Evolutionary conservation across 2,888 invertebrate species (phyloP).

Genomic region (Teinopalpus imperialis): DNA sequence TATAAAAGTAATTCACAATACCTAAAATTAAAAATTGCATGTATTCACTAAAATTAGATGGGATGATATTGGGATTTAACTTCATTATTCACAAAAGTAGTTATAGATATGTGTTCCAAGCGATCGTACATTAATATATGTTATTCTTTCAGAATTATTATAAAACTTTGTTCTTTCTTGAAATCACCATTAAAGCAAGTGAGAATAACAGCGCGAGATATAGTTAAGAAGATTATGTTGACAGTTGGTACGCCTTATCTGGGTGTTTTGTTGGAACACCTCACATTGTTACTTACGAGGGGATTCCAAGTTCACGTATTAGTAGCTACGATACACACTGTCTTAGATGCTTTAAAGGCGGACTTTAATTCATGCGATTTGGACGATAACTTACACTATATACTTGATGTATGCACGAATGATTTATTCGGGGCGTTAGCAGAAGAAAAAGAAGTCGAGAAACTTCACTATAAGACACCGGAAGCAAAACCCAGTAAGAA

Average conservation of each 20-base stretch:
- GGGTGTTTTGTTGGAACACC: conserved; percentile 88
- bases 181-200: conserved; percentile 94
- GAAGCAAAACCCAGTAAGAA: conserved; percentile 92
- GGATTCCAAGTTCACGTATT: conserved; percentile 98
- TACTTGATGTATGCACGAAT: conserved; percentile 91
- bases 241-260: conserved; percentile 93
- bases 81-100: too few species aligned
- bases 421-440: conserved; percentile 94
- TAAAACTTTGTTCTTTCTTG: conserved; percentile 94
- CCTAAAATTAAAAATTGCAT: too few species aligned
- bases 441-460: conserved; percentile 95
- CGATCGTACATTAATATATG: too few species aligned
- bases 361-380: conserved; percentile 89
- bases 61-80: too few species aligned
- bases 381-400: conserved; percentile 88
- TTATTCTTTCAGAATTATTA: conserved; percentile 84
- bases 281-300: conserved; percentile 89
- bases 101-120: too few species aligned
- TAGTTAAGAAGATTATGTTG: conserved; percentile 94
- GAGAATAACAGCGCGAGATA: conserved; percentile 91
- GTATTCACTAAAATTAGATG: too few species aligned
- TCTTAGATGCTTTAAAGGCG: conserved; percentile 87
- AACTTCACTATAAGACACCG: conserved; percentile 89
- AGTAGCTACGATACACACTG: conserved; percentile 92
- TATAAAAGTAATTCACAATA: too few species aligned